phyloP scores from a whole-genome alignment of 2,888 invertebrate species.

The Belgica antarctica region DNA sequence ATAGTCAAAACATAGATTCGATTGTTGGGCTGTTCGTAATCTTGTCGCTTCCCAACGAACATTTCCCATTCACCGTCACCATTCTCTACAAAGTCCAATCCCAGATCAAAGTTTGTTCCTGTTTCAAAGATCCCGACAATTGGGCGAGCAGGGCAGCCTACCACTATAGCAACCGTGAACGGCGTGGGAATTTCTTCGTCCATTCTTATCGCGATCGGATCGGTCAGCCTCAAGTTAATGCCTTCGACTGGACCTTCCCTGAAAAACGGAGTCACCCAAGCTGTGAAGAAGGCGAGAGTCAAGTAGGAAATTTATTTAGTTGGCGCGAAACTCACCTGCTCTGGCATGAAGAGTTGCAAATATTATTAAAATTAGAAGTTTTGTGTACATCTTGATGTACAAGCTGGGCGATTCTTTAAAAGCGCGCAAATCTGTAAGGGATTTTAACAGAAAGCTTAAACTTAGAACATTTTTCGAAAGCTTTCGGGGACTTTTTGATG shows the following conservation, averaged over 20 bases:
- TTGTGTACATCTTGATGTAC: too few species aligned
- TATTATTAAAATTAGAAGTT: too few species aligned
- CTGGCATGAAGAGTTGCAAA: too few species aligned
- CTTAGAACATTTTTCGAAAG: too few species aligned
- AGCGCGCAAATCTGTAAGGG: too few species aligned
- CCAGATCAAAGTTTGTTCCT: not conserved
- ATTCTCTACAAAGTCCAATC: not conserved
- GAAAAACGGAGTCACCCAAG: not conserved
- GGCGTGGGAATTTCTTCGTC: slow-evolving; percentile 47
- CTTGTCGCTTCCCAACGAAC: slow-evolving; percentile 51
- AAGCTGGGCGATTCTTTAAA: too few species aligned
- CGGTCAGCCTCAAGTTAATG: not conserved
- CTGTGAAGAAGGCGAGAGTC: too few species aligned
- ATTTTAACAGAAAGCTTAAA: too few species aligned
- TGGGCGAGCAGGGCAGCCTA: slow-evolving; percentile 44
- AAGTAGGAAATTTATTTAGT: too few species aligned
- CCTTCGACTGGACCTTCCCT: not conserved
- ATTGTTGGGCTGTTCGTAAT: slow-evolving; percentile 58
- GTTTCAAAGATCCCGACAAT: not conserved
- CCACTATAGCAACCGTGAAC: slow-evolving; percentile 47
- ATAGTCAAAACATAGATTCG: slow-evolving; percentile 55
- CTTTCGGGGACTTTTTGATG: too few species aligned
- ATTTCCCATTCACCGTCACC: slow-evolving; percentile 13
- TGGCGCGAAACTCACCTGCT: too few species aligned
- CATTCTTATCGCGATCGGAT: slow-evolving; percentile 45